Evolutionary conservation across 2,113 vertebrate species (phyloP), one percentile per base, ranked within the genome.

Genomic region (Leptodactylus fuscus): DNA sequence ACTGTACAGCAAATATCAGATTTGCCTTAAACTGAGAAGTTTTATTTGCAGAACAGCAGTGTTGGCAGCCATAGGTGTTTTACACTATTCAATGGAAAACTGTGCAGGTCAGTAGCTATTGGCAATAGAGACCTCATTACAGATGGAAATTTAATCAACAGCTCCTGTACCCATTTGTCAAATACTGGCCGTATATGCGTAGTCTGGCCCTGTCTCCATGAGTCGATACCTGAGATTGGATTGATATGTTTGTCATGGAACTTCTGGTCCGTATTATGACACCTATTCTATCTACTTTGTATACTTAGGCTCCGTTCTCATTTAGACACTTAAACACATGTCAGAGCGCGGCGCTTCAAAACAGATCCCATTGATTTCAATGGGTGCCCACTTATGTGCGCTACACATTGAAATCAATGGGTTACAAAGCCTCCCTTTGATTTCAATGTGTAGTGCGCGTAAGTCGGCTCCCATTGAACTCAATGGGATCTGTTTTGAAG

Each of bases 61-160:
- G 53, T 49, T 16, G 53, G n/a, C n/a, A 67, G 53, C 44, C 24
- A 16, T 44, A 69, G 27, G 29, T 69, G 27, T 49, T 69, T 62
- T 49, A 12, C 58, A 13, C 82, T 65, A 77, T 84, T 76, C 27
- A 77, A 22, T 65, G 55, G n/a, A 60, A 58, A 60, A 74, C 13
- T 29, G 10, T 34, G 2, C 44, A n/a, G 27, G 53, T 60, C 82
- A 76, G 41, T 34, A 44, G 36, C 16, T 76, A 22, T 0, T 58
- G 41, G 53, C 65, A 67, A 32, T 22, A 4, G n/a, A n/a, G n/a
- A n/a, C 55, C 29, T 55, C 46, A 77, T 65, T 84, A 78, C n/a
- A 29, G 9, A 67, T 85, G 83, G 48, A 85, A 85, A 85, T 85
- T 60, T 85, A 85, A 85, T 77, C 73, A 85, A 78, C 29, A 22